Evolutionary conservation across 2,797 vertebrate species (phyloP), one percentile per base, ranked within the genome.

Genomic region (Loris lydekkerianus): DNA sequence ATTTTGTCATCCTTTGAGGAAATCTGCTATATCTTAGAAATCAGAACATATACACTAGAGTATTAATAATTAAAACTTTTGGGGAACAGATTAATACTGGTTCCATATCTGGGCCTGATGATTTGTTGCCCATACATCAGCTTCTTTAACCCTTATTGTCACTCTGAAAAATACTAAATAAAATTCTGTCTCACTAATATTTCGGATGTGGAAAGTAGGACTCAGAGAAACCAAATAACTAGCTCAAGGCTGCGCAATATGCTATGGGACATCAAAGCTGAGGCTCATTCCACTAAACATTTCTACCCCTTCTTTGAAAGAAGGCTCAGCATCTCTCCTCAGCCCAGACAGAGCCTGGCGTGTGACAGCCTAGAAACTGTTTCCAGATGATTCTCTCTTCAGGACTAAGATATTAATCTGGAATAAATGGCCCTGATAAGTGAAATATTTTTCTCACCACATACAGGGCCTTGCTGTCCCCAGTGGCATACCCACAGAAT

Each of bases 361-460:
- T 82, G 40, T 58, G 18, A 14, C 37, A 69, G 4, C 46, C 61
- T 86, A 53, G 34, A 27, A 90, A 83, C 17, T 34, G 29, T 65
- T 80, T 86, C 67, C 61, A 46, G 17, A 91, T 65, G 63, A 40
- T 23, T 91, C 84, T 91, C 58, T 93, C 65, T 31, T 93, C 61
- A 40, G 10, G n/a, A 72, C 10, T 73, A 91, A 73, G 43, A 17
- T 14, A 86, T 49, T 93, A 89, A 91, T 20, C 49, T 60, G 31
- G 29, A 70, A 94, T 91, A 80, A 94, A 89, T 94, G 78, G 83
- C 25, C 34, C 43, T n/a, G 17, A 94, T 46, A 53, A 25, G 1
- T 69, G 49, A 93, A 82, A 91, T 69, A 17, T 27, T 84, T 91
- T 91, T 93, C 58, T 93, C 37, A 29, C 25, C 27, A 58, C 37